Base-by-base conservation (phyloP, 2,113 vertebrate species). In the Cyanoramphus novaezelandiae region DNA sequence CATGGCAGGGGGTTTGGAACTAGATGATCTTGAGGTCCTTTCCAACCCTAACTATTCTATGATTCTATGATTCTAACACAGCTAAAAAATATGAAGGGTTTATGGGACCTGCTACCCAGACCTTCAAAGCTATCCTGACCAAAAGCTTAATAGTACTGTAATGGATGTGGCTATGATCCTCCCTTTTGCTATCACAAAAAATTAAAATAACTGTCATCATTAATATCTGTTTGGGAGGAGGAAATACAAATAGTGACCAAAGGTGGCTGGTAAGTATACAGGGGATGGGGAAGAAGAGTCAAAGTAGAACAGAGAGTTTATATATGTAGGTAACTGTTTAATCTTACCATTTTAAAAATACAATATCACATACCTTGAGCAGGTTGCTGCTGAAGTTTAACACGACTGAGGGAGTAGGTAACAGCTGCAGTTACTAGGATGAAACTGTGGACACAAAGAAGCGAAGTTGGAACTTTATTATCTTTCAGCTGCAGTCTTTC, bases 281-380 rank as follows among this genome's bases (percentile, higher is more conserved):
- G 64, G 9, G 8, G 6, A 31, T 18, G 3, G 1, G n/a, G 25
- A 63, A 67, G 50, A 67, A 47, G 11, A 60, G 3, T 10, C 1
- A 10, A 50, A 77, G 18, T 37, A 67, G 49, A 84, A 84, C 10
- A 31, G 15, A 47, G 11, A n/a, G 3, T 50, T 3, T 59, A 44
- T 20, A 27, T 31, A 57, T 2, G 29, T 4, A 49, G 6, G 3
- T 4, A 53, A 12, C 41, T 0, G 0, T 79, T 82, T 59, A 71
- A 33, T 44, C 37, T 50, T 59, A 27, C 12, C 3, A 44, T 17
- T 82, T 86, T 35, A 57, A 80, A 39, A 76, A 9, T 29, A 39
- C 24, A 49, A 59, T 25, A 2, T 77, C 44, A 50, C 4, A 19
- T 60, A 46, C 5, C 19, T 63, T 4, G 3, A 31, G 12, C 14